A percentile compares a stretch with the other conserved stretches of the same genome.
Conservation (phyloP, 2,888 invertebrate species). For the Dynastes maya region DNA sequence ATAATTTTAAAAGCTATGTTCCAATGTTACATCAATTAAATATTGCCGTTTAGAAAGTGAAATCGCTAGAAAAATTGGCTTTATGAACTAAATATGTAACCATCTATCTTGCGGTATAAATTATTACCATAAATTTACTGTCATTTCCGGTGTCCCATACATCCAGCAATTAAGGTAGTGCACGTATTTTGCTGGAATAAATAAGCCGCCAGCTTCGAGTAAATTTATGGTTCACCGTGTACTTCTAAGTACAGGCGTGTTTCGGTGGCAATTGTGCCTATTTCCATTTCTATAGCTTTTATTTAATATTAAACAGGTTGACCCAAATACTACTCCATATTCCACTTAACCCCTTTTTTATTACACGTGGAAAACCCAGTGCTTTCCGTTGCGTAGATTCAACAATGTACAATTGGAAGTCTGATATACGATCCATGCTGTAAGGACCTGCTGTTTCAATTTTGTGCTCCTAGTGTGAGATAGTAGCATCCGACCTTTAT, state of each 20-base stretch:
- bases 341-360: constrained; percentile 8
- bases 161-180: background rate
- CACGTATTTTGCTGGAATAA: background rate
- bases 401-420: background rate
- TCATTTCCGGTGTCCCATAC: too few species aligned
- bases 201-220: background rate
- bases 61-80: too few species aligned
- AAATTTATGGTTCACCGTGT: background rate
- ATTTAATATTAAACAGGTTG: constrained; percentile 14
- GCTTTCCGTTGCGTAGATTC: background rate
- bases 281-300: background rate
- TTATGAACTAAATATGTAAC: too few species aligned
- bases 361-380: background rate
- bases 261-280: background rate
- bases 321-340: background rate
- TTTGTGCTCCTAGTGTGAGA: background rate
- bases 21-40: too few species aligned
- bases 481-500: background rate
- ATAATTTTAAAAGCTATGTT: too few species aligned
- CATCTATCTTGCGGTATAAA: too few species aligned
- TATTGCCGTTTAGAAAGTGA: too few species aligned
- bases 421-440: background rate
- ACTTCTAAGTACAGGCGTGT: background rate
- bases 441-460: background rate
- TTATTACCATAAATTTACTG: too few species aligned